Conservation (phyloP, 2,797 vertebrate genomes). For the Botia kubotai region DNA sequence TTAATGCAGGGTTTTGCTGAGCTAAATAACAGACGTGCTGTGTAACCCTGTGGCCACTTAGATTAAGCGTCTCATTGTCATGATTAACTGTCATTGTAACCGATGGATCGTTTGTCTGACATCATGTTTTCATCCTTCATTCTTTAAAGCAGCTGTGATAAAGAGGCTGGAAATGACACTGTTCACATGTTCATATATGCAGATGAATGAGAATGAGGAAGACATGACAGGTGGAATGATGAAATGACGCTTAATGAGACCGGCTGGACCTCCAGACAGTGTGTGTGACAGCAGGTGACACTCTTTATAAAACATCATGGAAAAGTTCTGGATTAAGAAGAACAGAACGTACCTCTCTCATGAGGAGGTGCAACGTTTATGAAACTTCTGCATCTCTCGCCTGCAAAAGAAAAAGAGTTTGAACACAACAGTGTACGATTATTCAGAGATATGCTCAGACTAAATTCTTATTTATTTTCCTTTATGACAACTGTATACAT, state of each 20-base stretch:
- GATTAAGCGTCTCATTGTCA: background rate
- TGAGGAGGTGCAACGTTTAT: slow-evolving; percentile 84
- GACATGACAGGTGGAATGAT: background rate
- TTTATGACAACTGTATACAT: too few relatives aligned
- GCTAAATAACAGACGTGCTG: too few relatives aligned
- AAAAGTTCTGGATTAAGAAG: background rate
- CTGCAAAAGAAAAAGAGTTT: slow-evolving; percentile 70
- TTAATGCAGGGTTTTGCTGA: too few relatives aligned
- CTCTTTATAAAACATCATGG: background rate
- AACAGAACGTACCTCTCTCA: slow-evolving; percentile 82
- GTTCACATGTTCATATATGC: background rate
- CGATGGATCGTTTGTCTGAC: background rate
- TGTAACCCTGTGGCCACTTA: too few relatives aligned
- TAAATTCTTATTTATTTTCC: too few relatives aligned
- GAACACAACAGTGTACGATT: background rate
- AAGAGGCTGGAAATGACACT: background rate
- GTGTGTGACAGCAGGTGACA: background rate
- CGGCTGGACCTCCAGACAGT: slow-evolving; percentile 2
- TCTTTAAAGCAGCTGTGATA: background rate
- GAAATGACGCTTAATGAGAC: background rate
- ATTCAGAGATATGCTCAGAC: too few relatives aligned
- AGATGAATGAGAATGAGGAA: background rate
- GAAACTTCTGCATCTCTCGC: slow-evolving; percentile 89
- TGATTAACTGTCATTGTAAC: slow-evolving; percentile 15
- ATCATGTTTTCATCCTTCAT: slow-evolving; percentile 5